Base-by-base conservation (phyloP, 2,888 invertebrate species). In the Amiota minor region DNA sequence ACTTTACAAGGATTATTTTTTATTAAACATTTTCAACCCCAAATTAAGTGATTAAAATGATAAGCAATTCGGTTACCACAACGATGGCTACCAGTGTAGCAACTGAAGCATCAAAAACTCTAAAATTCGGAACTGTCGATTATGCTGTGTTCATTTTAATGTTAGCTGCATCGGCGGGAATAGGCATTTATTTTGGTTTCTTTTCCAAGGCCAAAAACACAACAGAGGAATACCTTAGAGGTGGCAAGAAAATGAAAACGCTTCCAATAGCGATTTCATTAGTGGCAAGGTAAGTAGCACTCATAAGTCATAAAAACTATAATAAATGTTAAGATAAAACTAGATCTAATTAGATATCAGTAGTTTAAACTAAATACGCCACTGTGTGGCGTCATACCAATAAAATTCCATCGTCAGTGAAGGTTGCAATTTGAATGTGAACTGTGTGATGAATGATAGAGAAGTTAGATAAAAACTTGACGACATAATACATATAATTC, bases 201-300 rank as follows among this genome's bases (percentile, higher is more conserved):
- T 91, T 90, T 79, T 90, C 91, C 61, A 91, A 90, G 79, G 83
- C 89, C 50, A 88, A 90, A 70, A 91, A 91, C 75, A 91, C 91
- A 0, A 90, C 90, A 0, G 91, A 92, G 55, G 91, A 91, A 75
- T 93, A 93, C 84, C 88, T 93, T 55, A 90, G 92, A 81, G 93
- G 92, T 2, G 91, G 91, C 67, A 90, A 91, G 74, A 90, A 89
- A 74, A 91, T 93, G 90, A 90, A 91, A 74, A 90, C 91, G 1
- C 89, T 93, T 76, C 93, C 93, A 0, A 92, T 93, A 71, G 91
- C 93, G 14, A 91, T 93, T 84, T 93, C 93, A 0, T 87, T 93
- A n/a, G 89, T 93, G 74, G 93, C 93, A 55, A 89, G 89, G 89
- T 89, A 46, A 61, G 79, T 72, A 61, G 49, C 47, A 14, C 9